These are phyloP conservation scores for Scelioninae gen. 1 DNA, from an alignment of 2,888 invertebrate genomes.

Conservation along the genomic window DNA sequence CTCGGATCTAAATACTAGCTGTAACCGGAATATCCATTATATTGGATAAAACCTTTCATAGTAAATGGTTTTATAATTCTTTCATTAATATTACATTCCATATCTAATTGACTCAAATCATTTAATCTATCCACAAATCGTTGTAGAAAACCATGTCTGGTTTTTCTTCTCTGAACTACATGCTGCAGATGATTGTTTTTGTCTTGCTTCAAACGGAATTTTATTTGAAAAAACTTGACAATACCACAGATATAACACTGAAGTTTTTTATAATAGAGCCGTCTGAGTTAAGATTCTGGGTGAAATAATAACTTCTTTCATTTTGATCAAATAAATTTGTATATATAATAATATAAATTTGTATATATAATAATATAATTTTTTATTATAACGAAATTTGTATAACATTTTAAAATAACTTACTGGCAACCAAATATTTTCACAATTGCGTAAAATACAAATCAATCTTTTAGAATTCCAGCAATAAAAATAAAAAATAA, in stretches of 20 bases:
- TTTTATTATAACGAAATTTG: no score
- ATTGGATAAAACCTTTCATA: slow-evolving; percentile 32
- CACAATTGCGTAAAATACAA: no score
- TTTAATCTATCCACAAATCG: slow-evolving; percentile 36
- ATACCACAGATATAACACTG: slow-evolving; percentile 55
- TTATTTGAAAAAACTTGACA: slow-evolving; percentile 66
- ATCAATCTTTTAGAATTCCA: no score
- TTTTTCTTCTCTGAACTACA: slow-evolving; percentile 54
- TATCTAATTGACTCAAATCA: slow-evolving; percentile 11
- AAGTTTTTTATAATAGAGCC: slow-evolving; percentile 59
- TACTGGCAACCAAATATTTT: no score
- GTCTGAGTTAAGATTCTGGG: slow-evolving; percentile 55
- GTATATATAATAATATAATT: no score
- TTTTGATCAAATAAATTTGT: slow-evolving; percentile 31
- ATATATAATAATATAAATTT: no score
- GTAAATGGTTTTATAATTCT: slow-evolving; percentile 11
- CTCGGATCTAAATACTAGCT: slow-evolving; percentile 65
- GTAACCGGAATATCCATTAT: slow-evolving; percentile 66
- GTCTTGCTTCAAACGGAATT: slow-evolving; percentile 42
- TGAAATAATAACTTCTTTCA: slow-evolving; percentile 39
- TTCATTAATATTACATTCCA: slow-evolving; percentile 49
- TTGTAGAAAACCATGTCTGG: slow-evolving; percentile 34
- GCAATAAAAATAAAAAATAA: no score
- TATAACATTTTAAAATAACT: no score
- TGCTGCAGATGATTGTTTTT: slow-evolving; percentile 13